These are phyloP conservation scores for Eutolmus rufibarbis DNA, from an alignment of 2,888 invertebrate genomes.

Conservation along the genomic window DNA sequence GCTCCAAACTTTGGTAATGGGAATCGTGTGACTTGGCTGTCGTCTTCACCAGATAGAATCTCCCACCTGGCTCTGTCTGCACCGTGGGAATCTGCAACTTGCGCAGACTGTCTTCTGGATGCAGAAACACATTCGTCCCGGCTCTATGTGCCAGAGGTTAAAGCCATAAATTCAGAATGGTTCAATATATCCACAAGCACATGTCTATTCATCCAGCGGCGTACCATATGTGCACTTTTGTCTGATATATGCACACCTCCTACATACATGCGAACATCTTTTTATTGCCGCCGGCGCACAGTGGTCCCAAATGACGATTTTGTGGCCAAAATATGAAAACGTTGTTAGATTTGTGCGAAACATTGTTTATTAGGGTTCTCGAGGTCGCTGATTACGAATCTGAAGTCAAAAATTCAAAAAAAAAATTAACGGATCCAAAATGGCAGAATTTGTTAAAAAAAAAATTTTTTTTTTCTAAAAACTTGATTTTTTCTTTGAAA, in stretches of 20 bases:
- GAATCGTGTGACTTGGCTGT: neutral
- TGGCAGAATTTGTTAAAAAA: too few species aligned
- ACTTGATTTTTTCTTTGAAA: too few species aligned
- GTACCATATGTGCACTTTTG: neutral
- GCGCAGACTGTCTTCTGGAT: neutral
- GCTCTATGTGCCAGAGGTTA: conserved; percentile 24
- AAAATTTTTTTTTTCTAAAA: too few species aligned
- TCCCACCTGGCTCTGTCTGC: neutral
- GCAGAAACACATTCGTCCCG: conserved; percentile 10
- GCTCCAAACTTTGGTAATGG: neutral
- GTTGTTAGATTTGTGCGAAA: too few species aligned
- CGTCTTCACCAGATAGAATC: conserved; percentile 5
- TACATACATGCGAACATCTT: conserved; percentile 8
- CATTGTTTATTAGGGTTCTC: too few species aligned
- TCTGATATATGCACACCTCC: neutral
- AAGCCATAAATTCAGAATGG: conserved; percentile 18
- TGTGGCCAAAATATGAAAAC: too few species aligned
- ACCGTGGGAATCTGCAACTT: conserved; percentile 35
- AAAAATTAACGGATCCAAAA: too few species aligned
- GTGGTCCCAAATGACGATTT: too few species aligned
- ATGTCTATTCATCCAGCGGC: neutral
- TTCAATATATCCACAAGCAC: neutral
- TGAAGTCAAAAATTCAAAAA: too few species aligned
- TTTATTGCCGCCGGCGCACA: neutral
- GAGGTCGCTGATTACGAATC: too few species aligned